These are phyloP conservation scores for Drosophila ezoana DNA, from an alignment of 2,888 invertebrate species.

Conservation along the genomic window DNA sequence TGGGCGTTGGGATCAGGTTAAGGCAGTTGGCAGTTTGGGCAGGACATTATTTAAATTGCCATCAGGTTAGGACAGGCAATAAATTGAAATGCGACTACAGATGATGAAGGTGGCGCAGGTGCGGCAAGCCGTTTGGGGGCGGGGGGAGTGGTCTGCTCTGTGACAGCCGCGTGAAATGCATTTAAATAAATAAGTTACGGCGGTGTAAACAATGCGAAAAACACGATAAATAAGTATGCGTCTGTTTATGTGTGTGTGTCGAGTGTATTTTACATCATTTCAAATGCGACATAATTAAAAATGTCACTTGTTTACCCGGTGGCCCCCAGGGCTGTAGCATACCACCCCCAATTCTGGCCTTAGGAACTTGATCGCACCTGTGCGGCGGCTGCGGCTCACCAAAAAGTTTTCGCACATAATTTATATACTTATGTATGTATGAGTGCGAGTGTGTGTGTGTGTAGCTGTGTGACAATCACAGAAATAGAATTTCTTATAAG, in stretches of 20 bases:
- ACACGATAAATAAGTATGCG: constrained; percentile 8
- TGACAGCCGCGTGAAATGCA: constrained; percentile 49
- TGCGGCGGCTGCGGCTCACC: constrained; percentile 39
- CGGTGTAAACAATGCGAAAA: constrained; percentile 42
- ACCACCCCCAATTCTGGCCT: constrained; percentile 1
- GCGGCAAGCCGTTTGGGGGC: not conserved
- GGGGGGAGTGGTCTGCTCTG: not conserved
- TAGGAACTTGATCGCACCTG: constrained; percentile 51
- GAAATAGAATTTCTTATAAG: constrained; percentile 67
- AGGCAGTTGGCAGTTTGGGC: constrained; percentile 17
- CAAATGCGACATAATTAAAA: constrained; percentile 68
- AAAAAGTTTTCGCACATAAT: constrained; percentile 62
- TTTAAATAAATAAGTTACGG: constrained; percentile 58
- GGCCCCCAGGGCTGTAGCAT: constrained; percentile 1
- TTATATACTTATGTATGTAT: constrained; percentile 41
- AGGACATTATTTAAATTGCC: constrained; percentile 71
- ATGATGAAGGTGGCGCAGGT: constrained; percentile 29
- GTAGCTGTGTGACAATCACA: constrained; percentile 58
- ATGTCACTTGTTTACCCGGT: constrained; percentile 52
- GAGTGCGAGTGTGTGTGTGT: constrained; percentile 9
- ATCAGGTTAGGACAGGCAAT: constrained; percentile 70
- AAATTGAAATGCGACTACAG: constrained; percentile 57
- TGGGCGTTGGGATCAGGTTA: not conserved
- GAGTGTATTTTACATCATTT: constrained; percentile 41
- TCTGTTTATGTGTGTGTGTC: not conserved